Conservation (phyloP, 2,888 invertebrate genomes). For the Cataglyphis cursor region DNA sequence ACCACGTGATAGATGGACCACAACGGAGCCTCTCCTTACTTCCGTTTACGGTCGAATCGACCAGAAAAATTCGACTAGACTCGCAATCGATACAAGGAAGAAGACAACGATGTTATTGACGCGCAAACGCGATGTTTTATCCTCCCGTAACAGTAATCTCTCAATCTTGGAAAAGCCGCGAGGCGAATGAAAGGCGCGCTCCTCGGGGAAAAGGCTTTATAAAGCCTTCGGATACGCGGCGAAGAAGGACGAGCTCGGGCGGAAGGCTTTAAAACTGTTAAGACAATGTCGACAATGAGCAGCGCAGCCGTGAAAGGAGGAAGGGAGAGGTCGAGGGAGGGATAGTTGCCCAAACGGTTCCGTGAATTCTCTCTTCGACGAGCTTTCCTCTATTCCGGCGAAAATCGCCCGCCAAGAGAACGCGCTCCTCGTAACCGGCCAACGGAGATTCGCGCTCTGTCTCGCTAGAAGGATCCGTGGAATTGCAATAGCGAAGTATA, state of each 20-base stretch:
- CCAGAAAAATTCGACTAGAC: not conserved
- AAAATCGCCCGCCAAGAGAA: slow-evolving; percentile 16
- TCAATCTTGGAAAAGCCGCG: slow-evolving; percentile 27
- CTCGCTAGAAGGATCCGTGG: slow-evolving; percentile 45
- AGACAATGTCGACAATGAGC: slow-evolving; percentile 53
- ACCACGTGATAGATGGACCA: not conserved
- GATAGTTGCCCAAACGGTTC: slow-evolving; percentile 32
- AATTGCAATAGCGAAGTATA: slow-evolving; percentile 34
- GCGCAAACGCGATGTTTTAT: not conserved
- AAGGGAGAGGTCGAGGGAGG: not conserved
- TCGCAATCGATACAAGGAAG: not conserved
- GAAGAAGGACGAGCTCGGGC: slow-evolving; percentile 27
- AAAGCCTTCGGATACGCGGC: not conserved
- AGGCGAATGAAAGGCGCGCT: not conserved
- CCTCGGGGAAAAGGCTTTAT: not conserved
- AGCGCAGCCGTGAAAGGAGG: slow-evolving; percentile 16
- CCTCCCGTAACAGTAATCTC: slow-evolving; percentile 34
- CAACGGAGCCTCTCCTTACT: not conserved
- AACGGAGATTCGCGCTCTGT: slow-evolving; percentile 45
- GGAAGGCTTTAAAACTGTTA: slow-evolving; percentile 40
- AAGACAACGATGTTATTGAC: slow-evolving; percentile 9
- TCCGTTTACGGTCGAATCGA: not conserved
- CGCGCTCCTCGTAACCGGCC: slow-evolving; percentile 18
- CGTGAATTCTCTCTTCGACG: slow-evolving; percentile 22
- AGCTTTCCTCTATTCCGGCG: slow-evolving; percentile 32